Evolutionary conservation across 1,140 invertebrate genomes (phyloP), one percentile per base, ranked within the genome.

Genomic region (Trachymyrmex septentrionalis): DNA sequence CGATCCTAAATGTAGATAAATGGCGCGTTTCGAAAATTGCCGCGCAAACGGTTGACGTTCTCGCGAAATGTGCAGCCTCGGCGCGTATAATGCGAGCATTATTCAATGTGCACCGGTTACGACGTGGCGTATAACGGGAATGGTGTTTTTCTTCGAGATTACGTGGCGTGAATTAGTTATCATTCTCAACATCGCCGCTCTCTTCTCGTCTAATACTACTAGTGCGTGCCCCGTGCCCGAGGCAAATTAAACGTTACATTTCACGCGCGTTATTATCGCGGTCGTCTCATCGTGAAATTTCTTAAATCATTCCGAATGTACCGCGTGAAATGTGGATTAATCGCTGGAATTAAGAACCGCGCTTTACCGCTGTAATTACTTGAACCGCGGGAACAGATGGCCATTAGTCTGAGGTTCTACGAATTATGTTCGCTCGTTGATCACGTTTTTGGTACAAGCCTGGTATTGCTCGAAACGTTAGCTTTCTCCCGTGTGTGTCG

Each of bases 291-390:
- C 73, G 82, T 76, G 50, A 85, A 78, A 85, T 85, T 85, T 85
- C 82, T 85, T 78, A 76, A 78, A 78, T 67, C 75, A 64, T 85
- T 78, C 82, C 73, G 82, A 78, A 78, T 78, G 82, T 85, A 78
- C 82, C 59, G 73, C 75, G 82, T 21, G 73, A 85, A 85, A 66
- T 64, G 80, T 61, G 80, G 69, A 84, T 84, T 84, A 84, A 84
- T 84, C 80, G 80, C 57, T 14, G 38, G 80, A 75, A 84, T 84
- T 84, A 84, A 84, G 80, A 84, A 84, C 7, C 69, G 24, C 80
- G 80, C 55, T 84, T 84, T 84, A 84, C 80, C 69, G 69, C 80
- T 50, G 80, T 63, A 75, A 84, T 84, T 84, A 84, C 80, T 84
- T 61, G 80, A 75, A 84, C 80, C 69, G 71, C 80, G 80, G 69